Conservation (phyloP, 2,797 vertebrate species). For the Macropus fuliginosus region DNA sequence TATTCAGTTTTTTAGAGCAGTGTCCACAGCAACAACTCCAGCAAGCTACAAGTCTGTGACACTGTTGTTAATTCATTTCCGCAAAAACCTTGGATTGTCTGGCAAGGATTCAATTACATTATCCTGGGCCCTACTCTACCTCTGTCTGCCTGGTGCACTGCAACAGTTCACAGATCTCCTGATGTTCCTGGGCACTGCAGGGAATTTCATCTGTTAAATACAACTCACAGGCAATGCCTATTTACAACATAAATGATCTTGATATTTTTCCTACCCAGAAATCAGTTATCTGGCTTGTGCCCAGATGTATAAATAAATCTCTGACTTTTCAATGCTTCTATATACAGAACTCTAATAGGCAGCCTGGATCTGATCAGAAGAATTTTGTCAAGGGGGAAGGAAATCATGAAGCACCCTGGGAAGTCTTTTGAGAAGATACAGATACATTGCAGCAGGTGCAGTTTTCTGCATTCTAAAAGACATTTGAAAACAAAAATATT, state of each 20-base stretch:
- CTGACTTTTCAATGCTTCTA: constrained; percentile 52
- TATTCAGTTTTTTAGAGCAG: constrained; percentile 45
- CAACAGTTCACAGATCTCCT: background rate
- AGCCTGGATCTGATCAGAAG: constrained; percentile 27
- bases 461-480: constrained; percentile 32
- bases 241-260: constrained; percentile 17
- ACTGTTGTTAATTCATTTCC: constrained; percentile 31
- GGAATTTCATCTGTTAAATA: constrained; percentile 37
- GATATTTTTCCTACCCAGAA: constrained; percentile 15
- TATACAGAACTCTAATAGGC: constrained; percentile 44
- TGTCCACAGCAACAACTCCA: background rate
- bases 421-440: constrained; percentile 34
- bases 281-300: constrained; percentile 24
- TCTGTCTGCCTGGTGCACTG: constrained; percentile 17
- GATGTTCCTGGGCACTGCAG: constrained; percentile 1
- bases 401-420: constrained; percentile 41
- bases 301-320: constrained; percentile 27
- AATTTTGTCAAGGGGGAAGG: constrained; percentile 56
- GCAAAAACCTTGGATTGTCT: constrained; percentile 33
- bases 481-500: constrained; percentile 39
- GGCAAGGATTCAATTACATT: background rate
- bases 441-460: constrained; percentile 23
- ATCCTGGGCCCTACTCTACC: background rate
- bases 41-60: background rate
- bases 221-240: constrained; percentile 11